Evolutionary conservation across 2,888 invertebrate genomes (phyloP), one percentile per base, ranked within the genome.

Genomic region (Melinaea marsaeus): DNA sequence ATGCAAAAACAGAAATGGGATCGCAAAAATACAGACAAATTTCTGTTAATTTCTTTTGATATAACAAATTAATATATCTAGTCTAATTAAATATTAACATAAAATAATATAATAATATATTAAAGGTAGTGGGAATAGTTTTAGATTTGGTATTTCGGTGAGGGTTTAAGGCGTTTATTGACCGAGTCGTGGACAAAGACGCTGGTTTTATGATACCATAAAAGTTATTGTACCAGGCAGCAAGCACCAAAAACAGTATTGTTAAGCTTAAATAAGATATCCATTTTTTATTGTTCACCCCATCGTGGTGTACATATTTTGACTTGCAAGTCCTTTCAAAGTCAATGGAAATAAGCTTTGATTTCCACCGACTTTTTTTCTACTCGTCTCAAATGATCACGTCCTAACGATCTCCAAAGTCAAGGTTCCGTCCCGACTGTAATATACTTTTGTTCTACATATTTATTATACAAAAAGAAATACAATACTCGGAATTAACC

Each of bases 261-360:
- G 88, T 90, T 84, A 80, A 81, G 79, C 82, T 84, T 87, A 88
- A 90, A 88, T 90, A 84, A 90, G 90, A 88, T 83, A 85, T 90
- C 86, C 85, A 86, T 88, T 90, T 79, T 90, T 81, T 84, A 81
- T 78, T 85, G 82, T 87, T 83, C 79, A 78, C 83, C 76, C 88
- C 81, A 87, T 86, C 86, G 88, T 76, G 79, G 80, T 74, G 88
- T 87, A 90, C 86, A 90, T 90, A 88, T 90, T 90, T 89, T 90
- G 90, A 90, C 89, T 85, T 65, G 78, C 73, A 79, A 76, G 76
- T 77, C 83, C 80, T 79, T 85, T 79, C 73, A 75, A 70, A 22
- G 22, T 22, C 22, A 22, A 22, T 22, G 22, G 70, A 72, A 64
- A 66, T 70, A 67, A 66, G 67, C 81, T 89, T 89, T 88, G 85